Evolutionary conservation across 2,113 vertebrate genomes (phyloP).

Genomic region (Nanorana parkeri): DNA sequence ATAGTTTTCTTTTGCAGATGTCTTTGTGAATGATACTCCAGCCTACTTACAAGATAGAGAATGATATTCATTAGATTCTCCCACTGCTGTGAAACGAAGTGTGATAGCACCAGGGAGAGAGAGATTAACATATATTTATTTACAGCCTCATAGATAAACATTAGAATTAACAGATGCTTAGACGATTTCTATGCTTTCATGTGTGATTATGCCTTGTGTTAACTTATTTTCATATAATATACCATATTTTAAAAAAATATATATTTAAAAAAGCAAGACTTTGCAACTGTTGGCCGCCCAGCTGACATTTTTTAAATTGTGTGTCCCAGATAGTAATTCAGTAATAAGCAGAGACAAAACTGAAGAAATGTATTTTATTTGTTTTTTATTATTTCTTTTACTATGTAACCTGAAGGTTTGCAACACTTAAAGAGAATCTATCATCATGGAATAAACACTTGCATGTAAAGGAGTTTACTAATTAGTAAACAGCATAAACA

Average conservation of each 20-base stretch:
- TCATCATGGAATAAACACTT: no score
- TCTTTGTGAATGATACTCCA: not conserved
- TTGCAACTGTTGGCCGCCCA: not conserved
- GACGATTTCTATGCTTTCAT: conserved; percentile 9
- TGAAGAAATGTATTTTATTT: no score
- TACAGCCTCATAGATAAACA: not conserved
- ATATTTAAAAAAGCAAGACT: not conserved
- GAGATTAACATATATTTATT: conserved; percentile 33
- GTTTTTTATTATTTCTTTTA: no score
- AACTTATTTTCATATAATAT: not conserved
- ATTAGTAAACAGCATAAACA: no score
- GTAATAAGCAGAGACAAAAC: not conserved
- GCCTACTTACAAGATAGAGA: not conserved
- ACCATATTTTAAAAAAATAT: not conserved
- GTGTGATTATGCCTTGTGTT: conserved; percentile 5
- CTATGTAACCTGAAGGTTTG: no score
- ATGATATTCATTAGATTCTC: conserved; percentile 3
- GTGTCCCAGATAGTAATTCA: not conserved
- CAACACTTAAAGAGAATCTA: no score
- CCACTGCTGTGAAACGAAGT: conserved; percentile 25
- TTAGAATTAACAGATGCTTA: conserved; percentile 11
- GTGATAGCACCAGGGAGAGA: not conserved
- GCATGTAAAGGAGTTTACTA: no score
- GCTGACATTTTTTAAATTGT: not conserved
- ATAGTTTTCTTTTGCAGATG: conserved; percentile 12